These are phyloP conservation scores for Ctenopoma kingsleyae DNA, from an alignment of 2,797 vertebrate species.

Conservation along the genomic window DNA sequence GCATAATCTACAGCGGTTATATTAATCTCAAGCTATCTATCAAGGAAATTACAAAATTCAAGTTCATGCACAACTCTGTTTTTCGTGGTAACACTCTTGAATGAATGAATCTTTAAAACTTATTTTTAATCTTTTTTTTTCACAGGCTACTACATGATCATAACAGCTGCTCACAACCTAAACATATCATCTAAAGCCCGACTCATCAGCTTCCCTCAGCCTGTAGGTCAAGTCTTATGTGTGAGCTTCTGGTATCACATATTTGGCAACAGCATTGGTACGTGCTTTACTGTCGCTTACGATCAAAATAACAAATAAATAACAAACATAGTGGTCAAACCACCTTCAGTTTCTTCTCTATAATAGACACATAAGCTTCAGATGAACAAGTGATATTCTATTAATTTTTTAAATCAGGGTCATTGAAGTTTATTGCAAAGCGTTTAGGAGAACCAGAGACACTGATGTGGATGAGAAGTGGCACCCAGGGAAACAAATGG, in stretches of 20 bases:
- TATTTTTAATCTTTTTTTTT: background rate
- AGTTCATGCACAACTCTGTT: too few relatives aligned
- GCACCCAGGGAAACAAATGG: constrained; percentile 87
- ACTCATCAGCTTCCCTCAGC: constrained; percentile 78
- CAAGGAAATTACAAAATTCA: too few relatives aligned
- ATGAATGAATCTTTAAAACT: too few relatives aligned
- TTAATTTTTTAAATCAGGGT: constrained; percentile 63
- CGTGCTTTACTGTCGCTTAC: constrained; percentile 15
- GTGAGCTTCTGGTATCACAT: constrained; percentile 86
- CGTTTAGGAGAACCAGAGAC: constrained; percentile 63
- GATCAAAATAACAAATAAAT: background rate
- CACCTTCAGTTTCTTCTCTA: background rate
- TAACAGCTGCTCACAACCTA: background rate
- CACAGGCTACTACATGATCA: constrained; percentile 77
- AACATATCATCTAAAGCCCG: constrained; percentile 68
- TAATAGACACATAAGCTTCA: too few relatives aligned
- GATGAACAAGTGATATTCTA: background rate
- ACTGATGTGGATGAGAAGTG: constrained; percentile 80
- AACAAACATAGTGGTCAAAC: background rate
- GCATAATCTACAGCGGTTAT: too few relatives aligned
- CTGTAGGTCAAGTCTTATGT: constrained; percentile 64
- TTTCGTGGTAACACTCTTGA: too few relatives aligned
- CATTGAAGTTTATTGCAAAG: constrained; percentile 79
- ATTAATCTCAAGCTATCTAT: too few relatives aligned
- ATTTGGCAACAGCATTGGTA: constrained; percentile 84